These are phyloP conservation scores for Drosophila mercatorum DNA, from an alignment of 2,888 invertebrate species.

Conservation along the genomic window DNA sequence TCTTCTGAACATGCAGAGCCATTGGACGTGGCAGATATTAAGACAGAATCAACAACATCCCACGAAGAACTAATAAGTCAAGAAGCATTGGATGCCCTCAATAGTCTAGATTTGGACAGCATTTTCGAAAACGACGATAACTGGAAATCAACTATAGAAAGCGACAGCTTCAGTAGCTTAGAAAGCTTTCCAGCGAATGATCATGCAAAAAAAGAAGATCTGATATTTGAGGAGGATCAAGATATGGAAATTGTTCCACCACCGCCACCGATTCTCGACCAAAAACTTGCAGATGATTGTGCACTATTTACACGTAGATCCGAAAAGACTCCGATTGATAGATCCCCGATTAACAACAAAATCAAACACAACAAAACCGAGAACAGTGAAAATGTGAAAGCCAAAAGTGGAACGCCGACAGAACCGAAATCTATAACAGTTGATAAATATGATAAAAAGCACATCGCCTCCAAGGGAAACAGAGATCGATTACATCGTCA, in stretches of 20 bases:
- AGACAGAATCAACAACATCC: not conserved
- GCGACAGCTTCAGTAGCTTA: not conserved
- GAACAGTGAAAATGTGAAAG: not conserved
- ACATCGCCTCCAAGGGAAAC: not conserved
- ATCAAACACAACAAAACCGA: not conserved
- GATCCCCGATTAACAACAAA: not conserved
- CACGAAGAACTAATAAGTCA: not conserved
- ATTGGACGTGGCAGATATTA: not conserved
- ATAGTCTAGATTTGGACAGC: slow-evolving; percentile 28
- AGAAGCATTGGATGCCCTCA: slow-evolving; percentile 8
- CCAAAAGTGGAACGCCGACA: too few species aligned
- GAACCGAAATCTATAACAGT: not conserved
- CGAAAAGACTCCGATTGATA: not conserved
- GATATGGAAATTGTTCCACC: not conserved
- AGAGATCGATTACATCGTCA: not conserved
- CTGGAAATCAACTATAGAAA: not conserved
- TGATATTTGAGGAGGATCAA: too few species aligned
- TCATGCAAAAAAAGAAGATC: not conserved
- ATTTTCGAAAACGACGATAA: slow-evolving; percentile 19
- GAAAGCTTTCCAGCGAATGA: not conserved
- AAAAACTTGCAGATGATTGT: not conserved
- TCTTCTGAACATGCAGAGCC: not conserved
- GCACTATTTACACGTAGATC: slow-evolving; percentile 4
- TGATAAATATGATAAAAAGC: not conserved
- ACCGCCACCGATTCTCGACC: not conserved